A percentile compares a stretch with the other conserved stretches of the same genome.
These are phyloP conservation scores for Ornithoptera alexandrae DNA, from an alignment of 2,888 invertebrate genomes.

Conservation along the genomic window DNA sequence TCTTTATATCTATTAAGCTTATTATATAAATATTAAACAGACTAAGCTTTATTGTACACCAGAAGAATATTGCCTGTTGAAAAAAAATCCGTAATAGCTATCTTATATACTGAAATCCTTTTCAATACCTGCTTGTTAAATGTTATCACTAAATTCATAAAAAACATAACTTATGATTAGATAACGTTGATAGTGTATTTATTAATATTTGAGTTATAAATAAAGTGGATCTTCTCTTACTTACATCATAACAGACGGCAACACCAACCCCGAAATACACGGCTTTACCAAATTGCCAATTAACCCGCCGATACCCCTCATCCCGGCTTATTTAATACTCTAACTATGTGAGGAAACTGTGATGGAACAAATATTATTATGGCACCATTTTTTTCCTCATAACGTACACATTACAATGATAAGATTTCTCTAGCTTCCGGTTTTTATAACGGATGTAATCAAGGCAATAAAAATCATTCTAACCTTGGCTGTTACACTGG, in stretches of 20 bases:
- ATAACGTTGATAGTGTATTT: too few species aligned
- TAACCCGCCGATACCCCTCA: conserved; percentile 7
- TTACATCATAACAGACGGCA: not conserved
- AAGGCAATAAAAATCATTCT: not conserved
- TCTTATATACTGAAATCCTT: too few species aligned
- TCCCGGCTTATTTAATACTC: not conserved
- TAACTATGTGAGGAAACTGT: conserved; percentile 1
- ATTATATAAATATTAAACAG: too few species aligned
- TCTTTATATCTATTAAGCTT: too few species aligned
- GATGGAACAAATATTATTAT: not conserved
- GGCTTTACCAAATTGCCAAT: conserved; percentile 18
- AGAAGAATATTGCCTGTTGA: too few species aligned
- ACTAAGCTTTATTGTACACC: too few species aligned
- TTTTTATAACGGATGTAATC: not conserved
- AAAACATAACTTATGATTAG: too few species aligned
- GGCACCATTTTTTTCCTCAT: not conserved
- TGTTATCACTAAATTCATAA: too few species aligned
- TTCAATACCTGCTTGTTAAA: too few species aligned
- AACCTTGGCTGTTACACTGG: not conserved
- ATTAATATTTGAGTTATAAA: too few species aligned
- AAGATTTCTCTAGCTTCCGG: not conserved
- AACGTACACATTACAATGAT: not conserved
- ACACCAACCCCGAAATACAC: conserved; percentile 8
- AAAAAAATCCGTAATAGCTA: too few species aligned
- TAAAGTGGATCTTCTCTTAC: not conserved